Evolutionary conservation across 2,888 invertebrate species (phyloP).

Genomic region (Xylota sylvarum): DNA sequence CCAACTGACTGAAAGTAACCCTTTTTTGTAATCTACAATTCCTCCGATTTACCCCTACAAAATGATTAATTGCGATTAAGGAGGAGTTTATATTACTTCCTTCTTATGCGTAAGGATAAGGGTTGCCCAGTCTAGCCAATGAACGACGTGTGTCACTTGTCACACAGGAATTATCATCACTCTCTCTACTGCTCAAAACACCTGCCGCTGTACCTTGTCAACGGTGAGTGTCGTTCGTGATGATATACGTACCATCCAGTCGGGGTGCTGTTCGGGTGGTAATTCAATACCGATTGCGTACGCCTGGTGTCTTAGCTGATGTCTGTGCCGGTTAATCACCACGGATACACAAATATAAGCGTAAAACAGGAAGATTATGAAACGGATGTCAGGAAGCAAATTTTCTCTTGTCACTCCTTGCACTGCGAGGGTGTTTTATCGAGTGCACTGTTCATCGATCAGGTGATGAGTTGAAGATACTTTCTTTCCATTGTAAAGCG

Average conservation of each 20-base stretch:
- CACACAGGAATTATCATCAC: slow-evolving; percentile 53
- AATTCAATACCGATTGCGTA: slow-evolving; percentile 73
- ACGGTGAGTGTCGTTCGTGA: slow-evolving; percentile 53
- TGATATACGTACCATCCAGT: slow-evolving; percentile 60
- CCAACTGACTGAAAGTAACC: slow-evolving; percentile 9
- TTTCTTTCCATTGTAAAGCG: slow-evolving; percentile 46
- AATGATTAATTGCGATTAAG: slow-evolving; percentile 50
- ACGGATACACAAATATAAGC: slow-evolving; percentile 63
- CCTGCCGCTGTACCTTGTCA: slow-evolving; percentile 47
- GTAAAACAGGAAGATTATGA: slow-evolving; percentile 68
- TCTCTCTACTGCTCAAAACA: slow-evolving; percentile 39
- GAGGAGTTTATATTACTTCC: slow-evolving; percentile 60
- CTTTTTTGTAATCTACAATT: slow-evolving; percentile 7
- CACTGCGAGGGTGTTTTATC: slow-evolving; percentile 56
- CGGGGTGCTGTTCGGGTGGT: slow-evolving; percentile 60
- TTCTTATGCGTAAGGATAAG: slow-evolving; percentile 47
- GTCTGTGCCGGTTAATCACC: slow-evolving; percentile 66
- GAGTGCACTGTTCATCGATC: slow-evolving; percentile 58
- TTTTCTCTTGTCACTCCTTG: slow-evolving; percentile 62
- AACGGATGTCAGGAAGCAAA: slow-evolving; percentile 75
- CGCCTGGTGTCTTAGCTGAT: slow-evolving; percentile 51
- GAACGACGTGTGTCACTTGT: slow-evolving; percentile 57
- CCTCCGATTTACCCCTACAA: slow-evolving; percentile 24
- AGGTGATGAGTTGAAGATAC: slow-evolving; percentile 68
- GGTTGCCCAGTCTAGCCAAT: slow-evolving; percentile 61